Base-by-base conservation (phyloP, 2,888 invertebrate species). In the Caenorhabditis sp. region DNA sequence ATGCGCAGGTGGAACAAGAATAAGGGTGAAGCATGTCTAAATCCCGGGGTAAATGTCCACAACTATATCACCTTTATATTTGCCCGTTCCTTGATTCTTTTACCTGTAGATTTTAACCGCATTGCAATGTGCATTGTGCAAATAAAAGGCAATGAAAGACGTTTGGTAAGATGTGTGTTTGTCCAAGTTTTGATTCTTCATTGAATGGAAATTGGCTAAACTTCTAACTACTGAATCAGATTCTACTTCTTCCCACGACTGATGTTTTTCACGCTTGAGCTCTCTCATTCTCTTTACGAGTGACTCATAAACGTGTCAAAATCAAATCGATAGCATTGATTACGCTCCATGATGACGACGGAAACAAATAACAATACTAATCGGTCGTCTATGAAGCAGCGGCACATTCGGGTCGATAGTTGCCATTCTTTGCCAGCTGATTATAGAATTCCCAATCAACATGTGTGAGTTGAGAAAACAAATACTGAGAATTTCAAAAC, bases 381-480 rank as follows among this genome's bases (percentile, higher is more conserved):
- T 63, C 77, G 69, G 61, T 61, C 56, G 70, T 64, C 70, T 28
- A 77, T 82, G 82, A 64, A 72, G 19, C 77, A 82, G 6, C 28
- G 64, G 44, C 68, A 73, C 19, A 28, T 26, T 8, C 66, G 69
- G 22, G 49, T 76, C 12, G 82, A 77, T 4, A 82, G 77, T 82
- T 77, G 77, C 58, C 68, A 82, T 26, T 82, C 82, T 10, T 44
- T 82, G 66, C 82, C 82, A 22, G 68, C 77, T 38, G 77, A 82
- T 74, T 68, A 73, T 73, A 82, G 77, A 77, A 47, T 77, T 22
- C 79, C 70, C 2, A 79, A 79, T 64, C 41, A 69, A 38, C 72
- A 73, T 66, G 77, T 82, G 77, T 82, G 28, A 82, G 82, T 77
- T 51, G n/a, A n/a, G n/a, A n/a, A n/a, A n/a, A n/a, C n/a, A n/a